Evolutionary conservation across 1,140 invertebrate genomes (phyloP).

Genomic region (Diabrotica undecimpunctata): DNA sequence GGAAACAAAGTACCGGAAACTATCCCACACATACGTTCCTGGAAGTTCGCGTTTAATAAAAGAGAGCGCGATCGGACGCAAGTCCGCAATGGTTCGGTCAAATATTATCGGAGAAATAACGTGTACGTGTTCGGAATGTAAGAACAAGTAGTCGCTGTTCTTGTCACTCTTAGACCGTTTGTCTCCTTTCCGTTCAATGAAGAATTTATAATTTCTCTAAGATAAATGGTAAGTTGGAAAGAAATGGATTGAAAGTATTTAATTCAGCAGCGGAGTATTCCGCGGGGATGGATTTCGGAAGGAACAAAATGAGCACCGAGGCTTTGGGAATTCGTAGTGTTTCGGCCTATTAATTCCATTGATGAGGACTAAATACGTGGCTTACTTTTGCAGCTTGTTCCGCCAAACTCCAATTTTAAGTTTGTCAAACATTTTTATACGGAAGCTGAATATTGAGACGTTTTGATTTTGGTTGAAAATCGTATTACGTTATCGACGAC

Average conservation of each 20-base stretch:
- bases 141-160: constrained; percentile 15
- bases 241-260: constrained; percentile 2
- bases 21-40: constrained; percentile 14
- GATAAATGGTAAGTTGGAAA: neutral
- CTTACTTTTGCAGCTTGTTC: too few relatives aligned
- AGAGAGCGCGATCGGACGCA: neutral
- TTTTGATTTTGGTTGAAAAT: too few relatives aligned
- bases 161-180: constrained; percentile 10
- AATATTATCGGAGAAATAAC: constrained; percentile 34
- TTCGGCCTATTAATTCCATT: too few relatives aligned
- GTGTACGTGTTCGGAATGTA: constrained; percentile 37
- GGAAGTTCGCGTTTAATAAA: neutral
- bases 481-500: too few relatives aligned
- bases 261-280: neutral
- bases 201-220: constrained; percentile 11
- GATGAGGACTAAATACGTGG: too few relatives aligned
- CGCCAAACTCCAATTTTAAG: too few relatives aligned
- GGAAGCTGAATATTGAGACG: too few relatives aligned
- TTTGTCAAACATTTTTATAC: too few relatives aligned
- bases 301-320: too few relatives aligned
- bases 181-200: constrained; percentile 13
- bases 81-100: constrained; percentile 20
- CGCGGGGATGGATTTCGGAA: neutral
- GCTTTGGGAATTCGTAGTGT: too few relatives aligned
- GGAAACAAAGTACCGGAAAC: constrained; percentile 27